Conservation (phyloP, 2,888 invertebrate genomes). For the Scaptomyza flava region DNA sequence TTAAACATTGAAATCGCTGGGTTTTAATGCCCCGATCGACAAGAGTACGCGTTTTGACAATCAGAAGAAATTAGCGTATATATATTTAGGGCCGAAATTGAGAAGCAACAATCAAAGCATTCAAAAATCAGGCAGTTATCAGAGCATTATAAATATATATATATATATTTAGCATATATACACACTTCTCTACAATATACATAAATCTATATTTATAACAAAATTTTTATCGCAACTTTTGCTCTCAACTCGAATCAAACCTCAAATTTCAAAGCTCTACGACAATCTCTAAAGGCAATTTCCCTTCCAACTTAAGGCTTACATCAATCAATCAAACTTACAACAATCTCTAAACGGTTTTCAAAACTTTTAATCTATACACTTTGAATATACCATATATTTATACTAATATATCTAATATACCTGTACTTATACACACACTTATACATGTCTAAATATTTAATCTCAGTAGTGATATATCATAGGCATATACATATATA, state of each 20-base stretch:
- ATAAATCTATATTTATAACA: slow-evolving; percentile 67
- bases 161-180: slow-evolving; percentile 45
- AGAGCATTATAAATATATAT: slow-evolving; percentile 45
- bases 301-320: slow-evolving; percentile 49
- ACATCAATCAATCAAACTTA: slow-evolving; percentile 57
- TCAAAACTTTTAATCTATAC: slow-evolving; percentile 55
- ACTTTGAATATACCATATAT: slow-evolving; percentile 27
- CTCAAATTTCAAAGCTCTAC: slow-evolving; percentile 60
- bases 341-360: slow-evolving; percentile 71
- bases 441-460: slow-evolving; percentile 59
- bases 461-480: slow-evolving; percentile 67
- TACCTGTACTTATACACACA: slow-evolving; percentile 22
- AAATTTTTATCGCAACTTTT: slow-evolving; percentile 65
- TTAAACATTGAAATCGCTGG: slow-evolving; percentile 52
- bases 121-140: slow-evolving; percentile 43
- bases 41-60: slow-evolving; percentile 85
- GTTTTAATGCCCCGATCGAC: slow-evolving; percentile 69
- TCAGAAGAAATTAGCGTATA: slow-evolving; percentile 83
- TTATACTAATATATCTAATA: slow-evolving; percentile 22
- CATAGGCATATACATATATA: slow-evolving; percentile 25
- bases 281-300: slow-evolving; percentile 73
- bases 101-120: slow-evolving; percentile 51
- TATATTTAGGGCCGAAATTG: slow-evolving; percentile 50
- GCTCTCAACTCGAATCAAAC: slow-evolving; percentile 54
- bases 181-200: slow-evolving; percentile 33